Base-by-base conservation (phyloP, 2,888 invertebrate species). In the Cinara cedri region DNA sequence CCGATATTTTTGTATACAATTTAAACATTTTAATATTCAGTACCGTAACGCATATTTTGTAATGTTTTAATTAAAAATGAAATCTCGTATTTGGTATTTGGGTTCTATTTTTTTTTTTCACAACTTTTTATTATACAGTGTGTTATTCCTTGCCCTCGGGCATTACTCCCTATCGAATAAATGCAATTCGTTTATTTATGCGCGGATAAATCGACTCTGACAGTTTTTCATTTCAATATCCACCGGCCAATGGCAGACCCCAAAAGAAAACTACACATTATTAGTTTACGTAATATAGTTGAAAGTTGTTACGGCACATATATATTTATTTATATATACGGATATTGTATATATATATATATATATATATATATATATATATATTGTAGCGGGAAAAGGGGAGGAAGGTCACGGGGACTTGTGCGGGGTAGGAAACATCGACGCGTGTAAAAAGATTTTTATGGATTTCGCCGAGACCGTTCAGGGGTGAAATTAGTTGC, bases 401-500 rank as follows among this genome's bases (percentile, higher is more conserved):
- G 26, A 46, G 8, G 57, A 44, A 55, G 55, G 55, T 26, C 46
- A 57, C 44, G 46, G 76, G 19, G 49, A 34, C 57, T 65, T 75
- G 26, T 72, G 71, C 26, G 66, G 21, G 24, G 55, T 66, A 19
- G 55, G 24, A 66, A 55, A 75, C 54, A 68, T 57, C 21, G 76
- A 68, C 66, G 76, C 66, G 76, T 57, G 76, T 68, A 76, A 68
- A 76, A 76, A 66, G 66, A 76, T 76, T 66, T 70, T 70, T 78
- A 78, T 78, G 68, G 70, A 70, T 62, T 78, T 78, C n/a, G n/a
- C 60, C 21, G 49, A 60, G 60, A 13, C 34, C 78, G 24, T 70
- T 70, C 68, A 60, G 70, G 78, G 62, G 68, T 68, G 51, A 78
- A 78, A 78, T 78, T 78, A 78, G 78, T 68, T 78, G 78, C 78